phyloP scores from a whole-genome alignment of 1,140 invertebrate species.

The Antheraea pernyi region DNA sequence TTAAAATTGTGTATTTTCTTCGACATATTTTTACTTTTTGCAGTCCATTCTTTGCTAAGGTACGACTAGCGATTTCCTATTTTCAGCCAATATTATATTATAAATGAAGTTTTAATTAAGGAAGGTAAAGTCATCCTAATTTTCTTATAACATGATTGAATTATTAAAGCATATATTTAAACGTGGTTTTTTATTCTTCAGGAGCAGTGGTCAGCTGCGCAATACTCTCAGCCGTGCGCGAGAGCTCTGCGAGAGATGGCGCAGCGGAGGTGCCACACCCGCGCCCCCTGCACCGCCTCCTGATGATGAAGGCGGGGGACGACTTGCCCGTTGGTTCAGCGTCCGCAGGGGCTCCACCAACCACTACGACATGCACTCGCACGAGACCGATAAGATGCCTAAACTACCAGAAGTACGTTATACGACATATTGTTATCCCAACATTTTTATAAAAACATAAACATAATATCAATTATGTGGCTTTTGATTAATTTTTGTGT shows the following conservation, averaged over 20 bases:
- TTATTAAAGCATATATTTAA: no score
- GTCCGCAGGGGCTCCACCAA: slow-evolving; percentile 89
- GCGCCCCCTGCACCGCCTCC: slow-evolving; percentile 73
- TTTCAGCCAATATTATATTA: no score
- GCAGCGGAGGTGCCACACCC: slow-evolving; percentile 80
- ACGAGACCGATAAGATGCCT: slow-evolving; percentile 84
- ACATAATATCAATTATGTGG: no score
- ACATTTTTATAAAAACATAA: not conserved
- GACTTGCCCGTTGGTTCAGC: slow-evolving; percentile 91
- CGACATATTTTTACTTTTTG: no score
- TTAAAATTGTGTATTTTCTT: no score
- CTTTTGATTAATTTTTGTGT: no score
- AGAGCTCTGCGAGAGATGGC: slow-evolving; percentile 86
- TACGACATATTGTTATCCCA: not conserved
- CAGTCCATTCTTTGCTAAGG: no score
- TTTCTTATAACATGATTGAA: no score
- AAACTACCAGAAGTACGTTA: slow-evolving; percentile 83
- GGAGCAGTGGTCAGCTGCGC: slow-evolving; percentile 84
- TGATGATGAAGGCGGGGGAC: slow-evolving; percentile 83
- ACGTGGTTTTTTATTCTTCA: slow-evolving; percentile 39
- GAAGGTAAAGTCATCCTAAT: no score
- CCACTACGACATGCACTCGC: slow-evolving; percentile 85
- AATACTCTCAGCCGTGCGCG: slow-evolving; percentile 85
- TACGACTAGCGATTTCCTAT: no score
- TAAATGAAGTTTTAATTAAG: no score